Evolutionary conservation across 2,797 vertebrate species (phyloP), one percentile per base, ranked within the genome.

Genomic region (Aulostomus chinensis): DNA sequence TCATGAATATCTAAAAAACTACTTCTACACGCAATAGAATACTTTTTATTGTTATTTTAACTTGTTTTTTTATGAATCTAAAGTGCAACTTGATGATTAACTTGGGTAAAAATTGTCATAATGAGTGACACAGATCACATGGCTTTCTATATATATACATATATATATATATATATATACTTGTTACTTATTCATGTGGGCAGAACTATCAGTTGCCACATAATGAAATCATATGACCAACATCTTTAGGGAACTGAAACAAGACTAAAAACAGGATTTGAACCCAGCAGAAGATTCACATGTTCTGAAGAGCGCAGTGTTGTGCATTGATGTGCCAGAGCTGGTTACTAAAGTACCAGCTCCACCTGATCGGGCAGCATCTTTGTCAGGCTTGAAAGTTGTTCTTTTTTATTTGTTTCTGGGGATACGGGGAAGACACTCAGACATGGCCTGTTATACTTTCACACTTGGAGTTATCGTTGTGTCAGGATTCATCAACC

Each of bases 171-270:
- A n/a, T n/a, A n/a, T n/a, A n/a, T n/a, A n/a, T n/a, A n/a, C n/a
- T n/a, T n/a, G n/a, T n/a, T n/a, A n/a, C 15, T 8, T 31, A 8
- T 15, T 49, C 33, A 51, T 5, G 12, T 13, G 11, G 22, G 9
- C 1, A 13, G 57, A 59, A 17, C 13, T 10, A 11, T 5, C 1
- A 11, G 30, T 43, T 51, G 25, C 9, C 45, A 30, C 60, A 59
- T 42, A 33, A 64, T 42, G 33, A 8, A 32, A 12, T 22, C 5
- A 7, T 16, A 25, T 48, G 53, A 38, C 20, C 20, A 22, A 11
- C 17, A 4, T 13, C 4, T 34, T 49, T 3, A 15, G 43, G 48
- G 84, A 84, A 88, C 47, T 78, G 71, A 86, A 59, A 81, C 26
- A 17, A 66, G 41, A 65, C 34, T 53, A 10, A 10, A 7, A 61